Conservation (phyloP, 2,888 invertebrate genomes). For the Caenorhabditis angaria region DNA sequence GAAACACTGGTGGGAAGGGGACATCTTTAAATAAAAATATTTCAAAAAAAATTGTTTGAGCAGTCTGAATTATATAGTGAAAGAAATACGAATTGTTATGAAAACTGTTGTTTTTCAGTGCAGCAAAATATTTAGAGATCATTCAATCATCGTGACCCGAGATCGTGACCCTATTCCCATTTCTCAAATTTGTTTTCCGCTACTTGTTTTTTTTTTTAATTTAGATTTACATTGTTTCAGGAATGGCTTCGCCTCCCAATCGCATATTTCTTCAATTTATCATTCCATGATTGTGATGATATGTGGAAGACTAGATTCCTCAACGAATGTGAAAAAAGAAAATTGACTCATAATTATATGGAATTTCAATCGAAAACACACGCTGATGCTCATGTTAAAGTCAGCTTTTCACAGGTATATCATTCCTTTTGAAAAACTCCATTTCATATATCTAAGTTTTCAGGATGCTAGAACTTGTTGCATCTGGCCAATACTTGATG, state of each 20-base stretch:
- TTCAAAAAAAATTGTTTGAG: no score
- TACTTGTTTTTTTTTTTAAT: no score
- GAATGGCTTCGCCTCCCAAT: constrained; percentile 47
- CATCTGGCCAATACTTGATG: constrained; percentile 54
- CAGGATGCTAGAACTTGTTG: constrained; percentile 47
- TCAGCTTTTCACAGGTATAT: constrained; percentile 54
- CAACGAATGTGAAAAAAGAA: constrained; percentile 38
- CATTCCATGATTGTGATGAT: constrained; percentile 44
- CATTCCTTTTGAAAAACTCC: no score
- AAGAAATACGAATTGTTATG: no score
- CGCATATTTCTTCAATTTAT: constrained; percentile 49
- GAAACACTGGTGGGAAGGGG: background rate
- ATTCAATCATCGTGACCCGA: no score
- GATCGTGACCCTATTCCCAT: no score
- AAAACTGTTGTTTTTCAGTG: no score
- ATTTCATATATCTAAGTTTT: constrained; percentile 11
- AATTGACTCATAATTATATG: constrained; percentile 46
- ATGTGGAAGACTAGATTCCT: constrained; percentile 47
- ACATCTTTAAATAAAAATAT: no score
- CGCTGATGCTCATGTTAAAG: constrained; percentile 52
- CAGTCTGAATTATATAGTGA: no score
- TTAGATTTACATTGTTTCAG: no score
- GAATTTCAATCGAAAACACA: constrained; percentile 54
- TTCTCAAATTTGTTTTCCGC: no score
- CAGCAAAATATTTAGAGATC: no score